These are phyloP conservation scores for Trichonephila inaurata DNA, from an alignment of 1,140 invertebrate species.

Conservation along the genomic window DNA sequence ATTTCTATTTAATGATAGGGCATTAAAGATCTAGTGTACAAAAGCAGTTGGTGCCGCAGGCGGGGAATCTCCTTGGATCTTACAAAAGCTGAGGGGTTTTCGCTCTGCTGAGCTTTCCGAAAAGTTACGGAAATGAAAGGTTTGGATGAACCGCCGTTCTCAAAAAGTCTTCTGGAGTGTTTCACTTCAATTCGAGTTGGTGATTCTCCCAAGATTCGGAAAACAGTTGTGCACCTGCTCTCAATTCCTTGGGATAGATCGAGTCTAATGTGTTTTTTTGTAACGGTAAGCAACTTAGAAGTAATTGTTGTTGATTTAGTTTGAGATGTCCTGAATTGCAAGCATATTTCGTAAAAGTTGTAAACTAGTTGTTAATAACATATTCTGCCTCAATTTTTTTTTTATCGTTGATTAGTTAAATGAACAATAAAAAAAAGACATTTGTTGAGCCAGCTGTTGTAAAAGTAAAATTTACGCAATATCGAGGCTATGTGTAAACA, in stretches of 20 bases:
- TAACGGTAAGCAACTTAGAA: not conserved
- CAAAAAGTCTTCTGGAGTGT: not conserved
- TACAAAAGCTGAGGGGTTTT: not conserved
- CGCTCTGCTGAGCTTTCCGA: not conserved
- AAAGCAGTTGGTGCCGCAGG: not conserved
- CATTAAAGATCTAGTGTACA: conserved; percentile 3
- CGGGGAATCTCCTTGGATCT: not conserved
- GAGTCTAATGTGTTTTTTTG: not conserved
- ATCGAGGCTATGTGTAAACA: no score
- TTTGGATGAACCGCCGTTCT: not conserved
- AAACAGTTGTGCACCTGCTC: not conserved
- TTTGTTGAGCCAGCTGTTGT: no score
- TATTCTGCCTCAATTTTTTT: no score
- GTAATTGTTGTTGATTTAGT: not conserved
- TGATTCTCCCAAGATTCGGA: not conserved
- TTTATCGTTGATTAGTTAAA: no score
- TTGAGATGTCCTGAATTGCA: not conserved
- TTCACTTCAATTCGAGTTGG: not conserved
- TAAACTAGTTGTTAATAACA: no score
- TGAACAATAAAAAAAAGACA: no score
- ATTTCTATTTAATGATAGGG: conserved; percentile 30
- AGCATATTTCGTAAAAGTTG: no score
- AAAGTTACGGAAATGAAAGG: not conserved
- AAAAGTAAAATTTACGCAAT: no score
- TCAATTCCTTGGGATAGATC: not conserved